Evolutionary conservation across 2,797 vertebrate genomes (phyloP).

Genomic region (Lates japonicus): DNA sequence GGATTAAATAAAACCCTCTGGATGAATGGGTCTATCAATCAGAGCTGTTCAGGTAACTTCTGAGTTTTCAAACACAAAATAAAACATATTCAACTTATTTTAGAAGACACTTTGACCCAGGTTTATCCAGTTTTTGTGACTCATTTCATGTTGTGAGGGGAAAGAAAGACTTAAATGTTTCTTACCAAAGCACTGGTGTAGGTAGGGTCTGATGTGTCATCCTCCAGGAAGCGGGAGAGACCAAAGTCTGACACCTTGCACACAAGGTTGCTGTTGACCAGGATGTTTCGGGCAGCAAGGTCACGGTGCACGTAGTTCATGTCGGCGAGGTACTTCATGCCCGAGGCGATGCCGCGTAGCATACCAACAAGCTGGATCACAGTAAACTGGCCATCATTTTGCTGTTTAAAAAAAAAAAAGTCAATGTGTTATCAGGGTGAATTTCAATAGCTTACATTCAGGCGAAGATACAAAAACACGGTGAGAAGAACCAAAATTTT

Average conservation of each 20-base stretch:
- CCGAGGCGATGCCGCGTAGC: slow-evolving; percentile 96
- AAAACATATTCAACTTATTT: background rate
- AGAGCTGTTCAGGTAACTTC: background rate
- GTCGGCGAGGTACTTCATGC: slow-evolving; percentile 98
- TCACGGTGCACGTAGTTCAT: slow-evolving; percentile 99
- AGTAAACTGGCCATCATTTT: slow-evolving; percentile 99
- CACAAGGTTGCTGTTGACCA: slow-evolving; percentile 99
- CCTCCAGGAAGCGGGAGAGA: slow-evolving; percentile 97
- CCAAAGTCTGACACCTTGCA: slow-evolving; percentile 99
- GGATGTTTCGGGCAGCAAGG: slow-evolving; percentile 97
- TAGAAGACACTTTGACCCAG: background rate
- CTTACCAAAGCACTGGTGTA: slow-evolving; percentile 98
- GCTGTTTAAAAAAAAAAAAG: slow-evolving; percentile 82
- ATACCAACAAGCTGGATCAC: slow-evolving; percentile 99
- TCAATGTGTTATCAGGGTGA: slow-evolving; percentile 10
- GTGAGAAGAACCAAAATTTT: background rate
- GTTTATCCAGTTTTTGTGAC: background rate
- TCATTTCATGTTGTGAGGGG: background rate
- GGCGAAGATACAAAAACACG: background rate
- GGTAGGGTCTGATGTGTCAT: slow-evolving; percentile 97
- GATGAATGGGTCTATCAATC: slow-evolving; percentile 5
- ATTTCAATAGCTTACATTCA: background rate
- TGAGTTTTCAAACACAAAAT: background rate
- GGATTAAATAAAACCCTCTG: slow-evolving; percentile 38
- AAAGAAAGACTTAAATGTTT: slow-evolving; percentile 1